These are phyloP conservation scores for Sorex araneus DNA, from an alignment of 2,113 vertebrate genomes.

Conservation along the genomic window DNA sequence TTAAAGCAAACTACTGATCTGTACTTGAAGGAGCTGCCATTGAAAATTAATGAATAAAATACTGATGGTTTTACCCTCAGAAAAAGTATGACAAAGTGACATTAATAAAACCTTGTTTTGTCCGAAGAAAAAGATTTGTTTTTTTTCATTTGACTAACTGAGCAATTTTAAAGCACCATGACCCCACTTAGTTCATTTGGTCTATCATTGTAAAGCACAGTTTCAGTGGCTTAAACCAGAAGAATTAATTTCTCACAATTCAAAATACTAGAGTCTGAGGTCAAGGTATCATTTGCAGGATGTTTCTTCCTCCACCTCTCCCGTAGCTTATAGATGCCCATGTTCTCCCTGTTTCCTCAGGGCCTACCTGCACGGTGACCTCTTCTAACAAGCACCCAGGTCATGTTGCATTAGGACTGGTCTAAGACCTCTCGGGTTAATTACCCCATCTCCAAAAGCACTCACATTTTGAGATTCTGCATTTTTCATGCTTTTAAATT, in stretches of 20 bases:
- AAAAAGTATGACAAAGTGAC: background rate
- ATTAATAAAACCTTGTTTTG: background rate
- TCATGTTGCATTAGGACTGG: background rate
- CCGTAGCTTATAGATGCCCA: background rate
- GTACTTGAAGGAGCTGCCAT: background rate
- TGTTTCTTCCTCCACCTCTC: background rate
- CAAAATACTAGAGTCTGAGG: background rate
- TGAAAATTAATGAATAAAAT: constrained; percentile 62
- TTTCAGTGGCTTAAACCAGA: background rate
- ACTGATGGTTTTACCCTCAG: background rate
- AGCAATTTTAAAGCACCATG: background rate
- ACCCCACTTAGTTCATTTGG: background rate
- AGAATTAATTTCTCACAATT: background rate
- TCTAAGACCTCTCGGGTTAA: background rate
- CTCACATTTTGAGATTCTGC: background rate
- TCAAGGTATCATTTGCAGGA: too few relatives aligned
- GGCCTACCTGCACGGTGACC: background rate
- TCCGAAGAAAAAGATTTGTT: constrained; percentile 23
- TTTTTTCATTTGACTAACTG: background rate
- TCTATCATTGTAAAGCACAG: background rate
- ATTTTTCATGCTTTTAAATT: too few relatives aligned
- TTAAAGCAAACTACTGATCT: constrained; percentile 42
- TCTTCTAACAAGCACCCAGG: background rate
- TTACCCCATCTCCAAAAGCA: background rate
- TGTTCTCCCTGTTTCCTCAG: background rate